These are phyloP conservation scores for Euura lappo DNA, from an alignment of 1,140 invertebrate species.

Conservation along the genomic window DNA sequence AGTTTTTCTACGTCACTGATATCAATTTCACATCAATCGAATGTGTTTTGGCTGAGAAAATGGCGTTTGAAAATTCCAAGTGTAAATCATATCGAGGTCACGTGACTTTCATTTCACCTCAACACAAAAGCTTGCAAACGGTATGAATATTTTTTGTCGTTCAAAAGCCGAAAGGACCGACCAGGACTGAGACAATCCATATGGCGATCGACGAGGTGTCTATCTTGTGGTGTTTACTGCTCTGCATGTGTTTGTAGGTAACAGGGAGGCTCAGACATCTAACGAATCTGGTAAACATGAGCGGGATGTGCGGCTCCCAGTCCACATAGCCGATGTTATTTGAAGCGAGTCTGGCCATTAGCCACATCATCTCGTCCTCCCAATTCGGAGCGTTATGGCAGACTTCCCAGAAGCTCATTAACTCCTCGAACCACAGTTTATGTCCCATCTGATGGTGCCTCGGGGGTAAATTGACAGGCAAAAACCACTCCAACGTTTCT, in stretches of 20 bases:
- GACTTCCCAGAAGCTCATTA: slow-evolving; percentile 79
- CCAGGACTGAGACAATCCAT: slow-evolving; percentile 76
- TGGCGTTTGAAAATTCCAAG: too few species aligned
- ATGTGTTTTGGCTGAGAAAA: too few species aligned
- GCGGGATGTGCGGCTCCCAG: slow-evolving; percentile 83
- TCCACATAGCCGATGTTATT: slow-evolving; percentile 85
- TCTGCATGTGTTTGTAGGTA: slow-evolving; percentile 67
- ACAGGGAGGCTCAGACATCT: slow-evolving; percentile 82
- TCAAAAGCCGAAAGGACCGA: slow-evolving; percentile 39
- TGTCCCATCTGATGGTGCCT: slow-evolving; percentile 70
- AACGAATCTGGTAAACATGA: slow-evolving; percentile 83
- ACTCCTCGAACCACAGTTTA: slow-evolving; percentile 84
- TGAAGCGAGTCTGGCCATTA: slow-evolving; percentile 76
- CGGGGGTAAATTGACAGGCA: slow-evolving; percentile 74
- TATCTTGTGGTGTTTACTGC: slow-evolving; percentile 57
- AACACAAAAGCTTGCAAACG: too few species aligned
- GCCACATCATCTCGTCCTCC: slow-evolving; percentile 73
- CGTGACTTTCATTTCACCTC: too few species aligned
- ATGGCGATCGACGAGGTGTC: slow-evolving; percentile 66
- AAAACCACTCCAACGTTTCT: slow-evolving; percentile 73
- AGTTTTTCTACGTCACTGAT: too few species aligned
- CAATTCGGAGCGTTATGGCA: slow-evolving; percentile 75
- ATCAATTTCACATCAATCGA: too few species aligned
- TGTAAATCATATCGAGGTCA: too few species aligned
- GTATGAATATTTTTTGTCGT: too few species aligned